Percentiles rank a stretch among this genome's conserved stretches.
Evolutionary conservation across 2,113 vertebrate species (phyloP).

Genomic region (Cinclus mexicanus): DNA sequence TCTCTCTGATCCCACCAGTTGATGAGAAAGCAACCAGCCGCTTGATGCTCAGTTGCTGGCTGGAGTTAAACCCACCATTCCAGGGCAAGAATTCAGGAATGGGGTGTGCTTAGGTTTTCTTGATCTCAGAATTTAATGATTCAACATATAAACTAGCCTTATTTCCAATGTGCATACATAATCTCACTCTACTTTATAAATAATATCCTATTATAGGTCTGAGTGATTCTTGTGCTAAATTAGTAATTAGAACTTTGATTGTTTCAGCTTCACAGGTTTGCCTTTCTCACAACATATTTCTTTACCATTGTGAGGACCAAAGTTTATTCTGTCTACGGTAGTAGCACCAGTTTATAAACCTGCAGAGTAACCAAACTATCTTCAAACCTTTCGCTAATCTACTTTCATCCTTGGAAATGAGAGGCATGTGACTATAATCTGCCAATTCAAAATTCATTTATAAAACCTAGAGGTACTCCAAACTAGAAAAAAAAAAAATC

Average conservation of each 20-base stretch:
- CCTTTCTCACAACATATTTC: fast-evolving
- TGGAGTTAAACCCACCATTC: background rate
- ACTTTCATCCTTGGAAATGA: background rate
- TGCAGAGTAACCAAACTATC: background rate
- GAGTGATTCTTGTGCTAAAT: background rate
- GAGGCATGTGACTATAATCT: background rate
- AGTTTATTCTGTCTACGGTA: background rate
- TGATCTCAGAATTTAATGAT: background rate
- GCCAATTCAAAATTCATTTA: background rate
- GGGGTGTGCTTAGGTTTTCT: background rate
- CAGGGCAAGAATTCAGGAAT: background rate
- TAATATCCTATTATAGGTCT: background rate
- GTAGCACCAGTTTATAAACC: background rate
- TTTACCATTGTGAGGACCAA: background rate
- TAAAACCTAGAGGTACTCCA: background rate
- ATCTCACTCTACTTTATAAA: background rate
- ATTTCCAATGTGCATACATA: background rate
- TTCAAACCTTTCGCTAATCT: background rate
- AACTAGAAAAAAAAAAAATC: background rate
- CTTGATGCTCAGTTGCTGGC: background rate
- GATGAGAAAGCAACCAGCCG: background rate
- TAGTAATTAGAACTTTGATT: background rate
- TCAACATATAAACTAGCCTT: background rate
- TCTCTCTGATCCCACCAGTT: background rate
- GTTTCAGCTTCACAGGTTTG: background rate